Conservation (phyloP, 2,113 vertebrate species). For the Chaetodon auriga region DNA sequence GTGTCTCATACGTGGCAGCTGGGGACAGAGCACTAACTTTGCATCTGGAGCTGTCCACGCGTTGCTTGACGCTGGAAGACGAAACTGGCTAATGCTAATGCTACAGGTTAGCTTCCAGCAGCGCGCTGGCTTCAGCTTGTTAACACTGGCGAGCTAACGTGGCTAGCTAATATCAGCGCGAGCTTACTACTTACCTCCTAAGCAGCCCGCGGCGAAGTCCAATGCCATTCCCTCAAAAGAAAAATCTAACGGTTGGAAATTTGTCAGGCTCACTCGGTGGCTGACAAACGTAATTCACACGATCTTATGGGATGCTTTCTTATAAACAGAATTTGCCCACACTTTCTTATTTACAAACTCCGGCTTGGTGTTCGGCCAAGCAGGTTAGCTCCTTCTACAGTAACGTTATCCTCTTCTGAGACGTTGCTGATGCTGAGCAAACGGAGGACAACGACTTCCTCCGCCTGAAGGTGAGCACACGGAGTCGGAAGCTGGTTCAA, state of each 20-base stretch:
- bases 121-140: conserved; percentile 7
- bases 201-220: conserved; percentile 84
- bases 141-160: conserved; percentile 27
- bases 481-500: background rate
- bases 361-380: conserved; percentile 45
- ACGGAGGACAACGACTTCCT: background rate
- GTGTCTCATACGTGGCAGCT: background rate
- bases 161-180: background rate
- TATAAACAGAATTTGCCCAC: background rate
- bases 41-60: background rate
- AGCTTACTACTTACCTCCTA: conserved; percentile 79
- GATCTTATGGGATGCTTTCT: background rate
- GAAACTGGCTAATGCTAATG: conserved; percentile 40
- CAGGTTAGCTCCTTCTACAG: background rate
- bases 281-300: background rate
- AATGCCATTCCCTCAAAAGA: conserved; percentile 78
- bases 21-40: background rate
- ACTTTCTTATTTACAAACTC: background rate
- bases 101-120: conserved; percentile 24
- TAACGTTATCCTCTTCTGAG: too few species aligned
- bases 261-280: background rate
- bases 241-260: background rate
- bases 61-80: background rate
- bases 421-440: conserved; percentile 20
- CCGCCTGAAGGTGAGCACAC: background rate